Percentiles rank a stretch among this genome's conserved stretches.
Conservation (phyloP, 1,140 invertebrate genomes). For the Drosophila navojoa region DNA sequence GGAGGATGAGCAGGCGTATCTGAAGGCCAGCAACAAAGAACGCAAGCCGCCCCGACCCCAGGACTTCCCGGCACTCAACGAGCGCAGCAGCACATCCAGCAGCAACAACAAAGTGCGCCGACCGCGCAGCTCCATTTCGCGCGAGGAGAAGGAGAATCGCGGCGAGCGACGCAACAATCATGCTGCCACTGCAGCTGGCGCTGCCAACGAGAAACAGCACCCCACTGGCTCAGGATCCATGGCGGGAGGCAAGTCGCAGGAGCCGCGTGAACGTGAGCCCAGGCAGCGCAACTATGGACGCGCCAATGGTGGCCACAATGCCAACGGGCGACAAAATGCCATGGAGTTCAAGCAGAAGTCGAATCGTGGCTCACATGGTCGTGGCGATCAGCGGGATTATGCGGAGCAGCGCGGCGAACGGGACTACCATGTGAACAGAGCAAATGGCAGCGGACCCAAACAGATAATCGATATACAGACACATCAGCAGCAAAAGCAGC, state of each 20-base stretch:
- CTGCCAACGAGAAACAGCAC: constrained; percentile 38
- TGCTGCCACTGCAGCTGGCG: not conserved
- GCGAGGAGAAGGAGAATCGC: constrained; percentile 81
- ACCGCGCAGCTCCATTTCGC: constrained; percentile 43
- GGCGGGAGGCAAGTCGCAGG: constrained; percentile 37
- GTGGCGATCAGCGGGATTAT: constrained; percentile 57
- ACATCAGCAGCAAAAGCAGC: constrained; percentile 35
- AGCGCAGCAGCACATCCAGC: constrained; percentile 37
- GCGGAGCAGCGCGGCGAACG: constrained; percentile 45
- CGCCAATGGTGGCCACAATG: constrained; percentile 45
- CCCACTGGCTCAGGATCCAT: constrained; percentile 12
- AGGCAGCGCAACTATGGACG: constrained; percentile 62
- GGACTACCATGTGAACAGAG: constrained; percentile 37
- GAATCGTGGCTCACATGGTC: constrained; percentile 36
- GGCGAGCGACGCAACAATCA: constrained; percentile 39
- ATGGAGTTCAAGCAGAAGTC: constrained; percentile 68
- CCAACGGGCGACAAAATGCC: constrained; percentile 53
- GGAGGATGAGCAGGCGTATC: constrained; percentile 95
- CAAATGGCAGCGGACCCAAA: constrained; percentile 54
- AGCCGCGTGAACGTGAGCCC: constrained; percentile 46
- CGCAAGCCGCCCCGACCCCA: constrained; percentile 77
- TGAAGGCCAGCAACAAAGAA: constrained; percentile 81
- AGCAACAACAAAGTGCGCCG: constrained; percentile 40
- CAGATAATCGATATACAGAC: constrained; percentile 35
- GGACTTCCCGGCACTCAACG: constrained; percentile 83